Evolutionary conservation across 2,797 vertebrate species (phyloP), one percentile per base, ranked within the genome.

Genomic region (Chelidonichthys spinosus): DNA sequence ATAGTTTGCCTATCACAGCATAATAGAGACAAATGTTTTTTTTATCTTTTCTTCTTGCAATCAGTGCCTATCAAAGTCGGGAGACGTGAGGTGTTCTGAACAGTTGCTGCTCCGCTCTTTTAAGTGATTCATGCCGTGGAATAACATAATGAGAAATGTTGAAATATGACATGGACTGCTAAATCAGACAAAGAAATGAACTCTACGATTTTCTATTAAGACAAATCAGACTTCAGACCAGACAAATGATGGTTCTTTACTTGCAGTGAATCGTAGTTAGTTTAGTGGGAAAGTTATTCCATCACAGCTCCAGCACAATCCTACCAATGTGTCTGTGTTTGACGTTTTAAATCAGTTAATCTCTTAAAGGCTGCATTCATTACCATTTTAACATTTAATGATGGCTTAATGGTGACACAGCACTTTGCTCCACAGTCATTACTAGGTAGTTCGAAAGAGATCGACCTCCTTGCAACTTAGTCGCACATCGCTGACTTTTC

Each of bases 1-100:
- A 37, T 64, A 14, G 52, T 75, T 78, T 68, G 59, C 67, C 40
- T 56, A 11, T 80, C 67, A 18, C 40, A 77, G 60, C 69, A 54
- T 56, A 52, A 35, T 15, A 43, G 63, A 79, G 56, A 40, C 37
- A 7, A 63, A 74, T 33, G 2, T 32, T 74, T 73, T 74, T 73
- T 68, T 71, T 53, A 50, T 54, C 32, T 44, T 82, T 75, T 79
- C 17, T 72, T 82, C 56, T 79, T 75, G 78, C 81, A 82, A 91
- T 90, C 86, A 89, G 89, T 93, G 92, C 90, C 91, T 93, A 90
- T 91, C 72, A 76, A 72, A 74, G 67, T 65, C 66, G 61, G 71
- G 74, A 85, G 85, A 81, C 62, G 11, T 54, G 53, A 81, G 60
- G 63, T 72, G 67, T 74, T 81, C 53, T 69, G 60, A 83, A 77